A percentile compares a stretch with the other conserved stretches of the same genome.
phyloP scores from a whole-genome alignment of 1,140 invertebrate genomes.

The Melitaea cinxia region DNA sequence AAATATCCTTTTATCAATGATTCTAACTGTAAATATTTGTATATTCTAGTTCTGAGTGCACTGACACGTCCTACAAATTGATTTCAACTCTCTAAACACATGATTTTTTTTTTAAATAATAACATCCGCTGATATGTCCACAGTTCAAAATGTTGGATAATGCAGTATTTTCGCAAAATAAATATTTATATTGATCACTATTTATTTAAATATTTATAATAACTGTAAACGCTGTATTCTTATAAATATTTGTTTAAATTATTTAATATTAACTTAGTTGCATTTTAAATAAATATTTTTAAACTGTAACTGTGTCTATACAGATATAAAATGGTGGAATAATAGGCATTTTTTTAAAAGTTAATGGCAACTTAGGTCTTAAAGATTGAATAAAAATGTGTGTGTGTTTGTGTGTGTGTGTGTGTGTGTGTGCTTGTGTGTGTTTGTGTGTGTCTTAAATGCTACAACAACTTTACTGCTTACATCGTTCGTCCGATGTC shows the following conservation, averaged over 20 bases:
- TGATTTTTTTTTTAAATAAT: conserved; percentile 2
- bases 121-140: conserved; percentile 2
- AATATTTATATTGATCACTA: background rate
- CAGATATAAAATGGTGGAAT: no score
- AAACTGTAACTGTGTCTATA: no score
- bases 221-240: background rate
- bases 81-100: conserved; percentile 11
- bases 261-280: background rate
- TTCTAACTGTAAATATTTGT: background rate
- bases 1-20: no score
- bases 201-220: conserved; percentile 14
- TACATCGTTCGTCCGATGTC: no score
- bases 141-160: conserved; percentile 8
- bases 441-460: no score
- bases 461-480: no score
- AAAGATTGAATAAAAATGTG: no score
- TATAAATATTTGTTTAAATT: background rate
- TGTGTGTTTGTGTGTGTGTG: no score
- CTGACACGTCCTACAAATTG: background rate
- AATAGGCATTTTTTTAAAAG: no score
- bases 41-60: background rate
- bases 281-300: no score
- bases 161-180: conserved; percentile 3
- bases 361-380: no score
- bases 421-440: no score